Base-by-base conservation (phyloP, 1,140 invertebrate genomes). In the Drosophila eugracilis region DNA sequence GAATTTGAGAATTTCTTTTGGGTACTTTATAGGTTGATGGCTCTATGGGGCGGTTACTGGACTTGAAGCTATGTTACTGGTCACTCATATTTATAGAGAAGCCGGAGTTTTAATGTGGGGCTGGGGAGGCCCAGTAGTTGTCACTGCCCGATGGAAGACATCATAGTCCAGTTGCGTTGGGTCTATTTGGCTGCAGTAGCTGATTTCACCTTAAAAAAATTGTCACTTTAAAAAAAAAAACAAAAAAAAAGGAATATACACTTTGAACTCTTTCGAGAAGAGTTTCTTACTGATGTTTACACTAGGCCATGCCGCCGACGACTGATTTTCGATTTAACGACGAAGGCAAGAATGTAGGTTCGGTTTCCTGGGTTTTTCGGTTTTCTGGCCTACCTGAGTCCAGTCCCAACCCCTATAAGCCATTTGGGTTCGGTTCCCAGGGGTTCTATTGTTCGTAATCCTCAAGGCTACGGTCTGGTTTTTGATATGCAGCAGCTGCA, bases 291-390 rank as follows among this genome's bases (percentile, higher is more conserved):
- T 26, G 36, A 14, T 41, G 54, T 17, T 19, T 54, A 12, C 54
- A 55, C 44, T 47, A 24, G 12, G 50, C 60, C 60, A 65, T 48
- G 57, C 30, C 60, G 60, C 57, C 24, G 30, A 12, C 32, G 32
- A 65, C 57, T 65, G 60, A 63, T 24, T 30, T 14, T 17, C 41
- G 14, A 26, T 10, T 15, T n/a, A 5, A 30, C 14, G 19, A 7
- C 57, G 5, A 4, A 28, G 57, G 19, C 26, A 10, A 36, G 17
- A 10, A 47, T 5, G 41, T 47, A 65, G 41, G n/a, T 57, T 65
- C 60, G 60, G 60, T 58, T 62, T 39, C 12, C 30, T 1, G 12
- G 12, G 17, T 26, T 26, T 24, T 57, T 15, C n/a, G n/a, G n/a
- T n/a, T n/a, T n/a, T n/a, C n/a, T n/a, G n/a, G 41, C 44, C 22